Evolutionary conservation across 2,797 vertebrate species (phyloP).

Genomic region (Lagorchestes hirsutus): DNA sequence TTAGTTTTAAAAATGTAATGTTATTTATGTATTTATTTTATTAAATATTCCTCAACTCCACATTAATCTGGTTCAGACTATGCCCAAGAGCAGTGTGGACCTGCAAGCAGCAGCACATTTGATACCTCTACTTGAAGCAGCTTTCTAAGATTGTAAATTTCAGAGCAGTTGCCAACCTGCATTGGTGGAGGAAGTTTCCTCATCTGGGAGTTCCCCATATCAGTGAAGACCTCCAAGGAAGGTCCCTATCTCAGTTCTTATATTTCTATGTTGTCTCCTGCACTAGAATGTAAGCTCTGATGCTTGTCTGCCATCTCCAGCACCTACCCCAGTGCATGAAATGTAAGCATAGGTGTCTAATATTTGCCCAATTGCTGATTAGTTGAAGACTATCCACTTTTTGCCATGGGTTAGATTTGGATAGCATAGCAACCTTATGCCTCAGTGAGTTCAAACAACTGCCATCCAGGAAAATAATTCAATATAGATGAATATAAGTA

Average conservation of each 20-base stretch:
- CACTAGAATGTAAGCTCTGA: neutral
- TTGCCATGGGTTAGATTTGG: conserved; percentile 16
- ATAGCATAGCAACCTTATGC: neutral
- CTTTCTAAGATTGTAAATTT: neutral
- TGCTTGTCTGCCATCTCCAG: neutral
- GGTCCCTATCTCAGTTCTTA: neutral
- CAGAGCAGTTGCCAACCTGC: neutral
- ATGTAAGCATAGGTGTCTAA: conserved; percentile 15
- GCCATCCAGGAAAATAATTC: conserved; percentile 26
- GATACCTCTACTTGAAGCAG: neutral
- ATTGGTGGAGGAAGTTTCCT: neutral
- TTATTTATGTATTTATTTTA: neutral
- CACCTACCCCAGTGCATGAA: neutral
- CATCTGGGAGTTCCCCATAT: neutral
- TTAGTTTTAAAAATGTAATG: neutral
- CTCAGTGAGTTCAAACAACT: neutral
- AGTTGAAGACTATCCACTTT: conserved; percentile 21
- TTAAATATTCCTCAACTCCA: neutral
- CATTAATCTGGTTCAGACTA: neutral
- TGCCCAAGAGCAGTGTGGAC: neutral
- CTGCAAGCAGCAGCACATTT: neutral
- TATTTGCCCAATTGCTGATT: conserved; percentile 36
- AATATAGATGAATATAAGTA: neutral
- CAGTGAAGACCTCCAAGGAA: neutral
- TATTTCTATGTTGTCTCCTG: neutral